Evolutionary conservation across 2,888 invertebrate species (phyloP), one percentile per base, ranked within the genome.

Genomic region (Xestoiulus laeticollis): DNA sequence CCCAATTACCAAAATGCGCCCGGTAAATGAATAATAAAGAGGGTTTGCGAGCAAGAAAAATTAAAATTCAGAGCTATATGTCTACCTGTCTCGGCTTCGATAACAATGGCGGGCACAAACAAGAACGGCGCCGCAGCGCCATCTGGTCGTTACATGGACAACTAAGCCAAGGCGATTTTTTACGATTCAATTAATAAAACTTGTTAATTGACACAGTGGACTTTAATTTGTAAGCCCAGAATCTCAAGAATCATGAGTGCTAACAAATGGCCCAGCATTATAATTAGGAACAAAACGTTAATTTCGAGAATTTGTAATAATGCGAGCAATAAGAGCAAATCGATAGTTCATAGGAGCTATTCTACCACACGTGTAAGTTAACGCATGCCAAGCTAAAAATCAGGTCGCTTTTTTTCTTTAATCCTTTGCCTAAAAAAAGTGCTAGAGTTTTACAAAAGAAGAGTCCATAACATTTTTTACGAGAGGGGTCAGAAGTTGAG

Each of bases 71-170:
- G 78, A 78, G 78, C 78, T 78, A 78, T 30, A 26, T 78, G 78
- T 78, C 78, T 78, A 78, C 78, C 78, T 78, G 78, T 78, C 30
- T 78, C 30, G 30, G 78, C 78, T 78, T 30, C 26, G 30, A 78
- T 78, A 78, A 78, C 78, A 78, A 78, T 78, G 78, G 78, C 78
- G 78, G 30, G 78, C 30, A 78, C 78, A 78, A 78, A 78, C 78
- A 30, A 78, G 30, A 78, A 30, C 4, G 26, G 30, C 30, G 16
- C 12, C 78, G 30, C 16, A 78, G 78, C 78, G 78, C 78, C 78
- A 78, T 78, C 78, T 78, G 78, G 78, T 16, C 78, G 30, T 30
- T 8, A 78, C 32, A 2, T 10, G 78, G 78, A 12, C 30, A 78
- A 78, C 78, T 78, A 78, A 32, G 16, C 78, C 30, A 78, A 78